Evolutionary conservation across 1,140 invertebrate species (phyloP).

Genomic region (Drosophila kohkoa): DNA sequence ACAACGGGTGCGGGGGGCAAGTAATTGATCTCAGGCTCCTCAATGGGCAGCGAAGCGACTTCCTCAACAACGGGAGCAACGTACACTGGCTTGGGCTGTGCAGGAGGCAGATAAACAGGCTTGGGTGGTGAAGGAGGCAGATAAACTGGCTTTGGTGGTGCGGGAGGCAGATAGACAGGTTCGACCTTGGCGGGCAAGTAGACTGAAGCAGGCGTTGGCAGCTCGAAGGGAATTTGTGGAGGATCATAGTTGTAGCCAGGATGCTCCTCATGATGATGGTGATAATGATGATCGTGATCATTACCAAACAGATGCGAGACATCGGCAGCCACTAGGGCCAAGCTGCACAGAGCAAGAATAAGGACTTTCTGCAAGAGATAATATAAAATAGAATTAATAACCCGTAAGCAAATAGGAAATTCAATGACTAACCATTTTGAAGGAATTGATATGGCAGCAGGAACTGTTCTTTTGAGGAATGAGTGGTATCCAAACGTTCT

Average conservation of each 20-base stretch:
- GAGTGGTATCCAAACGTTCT: conserved; percentile 58
- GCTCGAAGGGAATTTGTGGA: conserved; percentile 68
- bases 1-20: conserved; percentile 46
- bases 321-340: conserved; percentile 73
- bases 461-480: conserved; percentile 6
- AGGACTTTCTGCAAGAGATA: conserved; percentile 65
- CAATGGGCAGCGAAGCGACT: conserved; percentile 26
- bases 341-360: conserved; percentile 52
- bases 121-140: conserved; percentile 49
- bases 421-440: conserved; percentile 59
- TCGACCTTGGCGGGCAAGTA: conserved; percentile 55
- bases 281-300: conserved; percentile 54
- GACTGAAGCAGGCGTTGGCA: conserved; percentile 55
- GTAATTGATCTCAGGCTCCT: conserved; percentile 37
- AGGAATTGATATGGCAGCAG: background rate
- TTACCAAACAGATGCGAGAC: conserved; percentile 71
- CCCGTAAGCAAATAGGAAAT: background rate
- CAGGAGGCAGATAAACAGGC: conserved; percentile 47
- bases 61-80: conserved; percentile 46
- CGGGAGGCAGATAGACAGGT: conserved; percentile 60
- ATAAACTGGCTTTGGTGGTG: conserved; percentile 45
- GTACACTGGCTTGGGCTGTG: conserved; percentile 38
- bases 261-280: conserved; percentile 65
- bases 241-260: conserved; percentile 71
- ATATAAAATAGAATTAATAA: background rate